phyloP scores from a whole-genome alignment of 2,113 vertebrate species.

The Elephantulus edwardii region DNA sequence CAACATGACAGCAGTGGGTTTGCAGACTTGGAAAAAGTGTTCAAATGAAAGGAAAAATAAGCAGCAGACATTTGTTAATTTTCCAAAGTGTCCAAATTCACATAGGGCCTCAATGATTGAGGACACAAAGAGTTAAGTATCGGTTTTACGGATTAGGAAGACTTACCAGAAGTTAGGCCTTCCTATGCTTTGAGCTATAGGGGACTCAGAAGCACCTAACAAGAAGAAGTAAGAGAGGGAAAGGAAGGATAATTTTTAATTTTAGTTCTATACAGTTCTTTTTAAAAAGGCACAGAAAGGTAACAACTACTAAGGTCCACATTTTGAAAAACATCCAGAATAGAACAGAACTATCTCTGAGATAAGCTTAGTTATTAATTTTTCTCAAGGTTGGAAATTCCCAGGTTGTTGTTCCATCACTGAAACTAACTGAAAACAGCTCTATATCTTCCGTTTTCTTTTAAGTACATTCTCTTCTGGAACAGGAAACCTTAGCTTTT shows the following conservation, averaged over 20 bases:
- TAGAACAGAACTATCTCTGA: background rate
- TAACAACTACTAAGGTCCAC: background rate
- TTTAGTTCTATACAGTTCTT: background rate
- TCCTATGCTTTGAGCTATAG: background rate
- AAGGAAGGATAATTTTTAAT: background rate
- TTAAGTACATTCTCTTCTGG: background rate
- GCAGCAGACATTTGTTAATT: background rate
- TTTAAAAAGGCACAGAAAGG: background rate
- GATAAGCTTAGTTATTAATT: background rate
- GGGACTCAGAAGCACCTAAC: too few relatives aligned
- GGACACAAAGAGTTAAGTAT: background rate
- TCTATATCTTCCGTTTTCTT: slow-evolving; percentile 1
- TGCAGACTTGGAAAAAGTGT: background rate
- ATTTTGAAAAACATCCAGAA: background rate
- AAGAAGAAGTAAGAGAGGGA: background rate
- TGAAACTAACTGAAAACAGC: slow-evolving; percentile 57
- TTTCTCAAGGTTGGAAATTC: slow-evolving; percentile 54
- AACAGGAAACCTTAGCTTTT: slow-evolving; percentile 49
- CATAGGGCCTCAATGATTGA: background rate
- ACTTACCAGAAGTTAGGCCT: background rate
- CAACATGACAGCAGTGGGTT: too few relatives aligned
- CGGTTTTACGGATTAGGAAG: background rate
- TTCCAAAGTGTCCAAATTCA: background rate
- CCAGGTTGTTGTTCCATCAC: slow-evolving; percentile 16
- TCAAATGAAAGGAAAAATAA: slow-evolving; percentile 9